Percentiles rank a stretch among this genome's conserved stretches.
These are phyloP conservation scores for Scarus forsteni DNA, from an alignment of 2,797 vertebrate genomes.

Conservation along the genomic window DNA sequence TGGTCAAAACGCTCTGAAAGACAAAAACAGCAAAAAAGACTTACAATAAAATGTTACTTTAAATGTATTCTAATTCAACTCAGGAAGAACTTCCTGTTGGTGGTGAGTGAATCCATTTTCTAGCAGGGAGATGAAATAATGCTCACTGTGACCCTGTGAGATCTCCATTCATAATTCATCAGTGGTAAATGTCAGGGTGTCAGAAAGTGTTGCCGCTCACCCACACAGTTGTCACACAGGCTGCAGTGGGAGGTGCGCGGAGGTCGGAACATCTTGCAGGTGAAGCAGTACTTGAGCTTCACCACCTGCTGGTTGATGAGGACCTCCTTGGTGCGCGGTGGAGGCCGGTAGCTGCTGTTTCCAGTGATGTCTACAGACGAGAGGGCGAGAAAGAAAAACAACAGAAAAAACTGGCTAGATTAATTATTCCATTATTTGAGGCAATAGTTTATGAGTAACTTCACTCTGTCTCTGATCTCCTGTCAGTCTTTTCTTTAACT, in stretches of 20 bases:
- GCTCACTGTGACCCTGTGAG: not conserved
- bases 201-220: conserved; percentile 78
- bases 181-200: conserved; percentile 44
- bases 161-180: conserved; percentile 45
- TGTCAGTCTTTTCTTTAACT: too few species aligned
- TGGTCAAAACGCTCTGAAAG: conserved; percentile 93
- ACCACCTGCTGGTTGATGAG: conserved; percentile 93
- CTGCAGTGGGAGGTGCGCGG: conserved; percentile 97
- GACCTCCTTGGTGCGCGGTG: conserved; percentile 93
- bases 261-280: conserved; percentile 96
- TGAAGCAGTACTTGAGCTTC: conserved; percentile 97
- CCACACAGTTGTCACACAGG: conserved; percentile 97
- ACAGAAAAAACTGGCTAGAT: too few species aligned
- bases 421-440: not conserved
- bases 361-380: conserved; percentile 86
- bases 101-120: not conserved
- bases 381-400: not conserved
- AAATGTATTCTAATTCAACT: not conserved
- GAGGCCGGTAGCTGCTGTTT: conserved; percentile 87
- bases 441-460: too few species aligned
- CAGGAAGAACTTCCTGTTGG: not conserved
- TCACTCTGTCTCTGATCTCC: too few species aligned
- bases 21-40: not conserved
- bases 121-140: too few species aligned
- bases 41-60: not conserved